phyloP scores from a whole-genome alignment of 2,797 vertebrate genomes.

The Melanotaenia parkinsoni region DNA sequence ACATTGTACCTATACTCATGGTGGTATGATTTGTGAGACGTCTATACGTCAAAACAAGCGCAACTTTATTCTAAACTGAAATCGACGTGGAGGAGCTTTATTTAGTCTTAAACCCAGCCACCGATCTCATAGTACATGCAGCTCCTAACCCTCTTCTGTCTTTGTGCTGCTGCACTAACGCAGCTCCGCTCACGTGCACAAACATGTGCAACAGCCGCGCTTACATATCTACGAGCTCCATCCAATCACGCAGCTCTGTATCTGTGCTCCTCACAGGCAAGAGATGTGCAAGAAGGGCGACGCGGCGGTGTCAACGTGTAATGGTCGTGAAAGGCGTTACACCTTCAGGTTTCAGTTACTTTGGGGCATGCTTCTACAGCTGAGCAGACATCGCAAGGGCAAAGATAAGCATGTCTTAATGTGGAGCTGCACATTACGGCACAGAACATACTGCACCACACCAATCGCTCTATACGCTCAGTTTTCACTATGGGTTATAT shows the following conservation, averaged over 20 bases:
- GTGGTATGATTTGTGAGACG: not conserved
- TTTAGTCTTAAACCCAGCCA: not conserved
- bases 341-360: constrained; percentile 11
- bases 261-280: not conserved
- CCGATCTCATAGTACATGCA: not conserved
- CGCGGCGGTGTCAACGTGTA: not conserved
- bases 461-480: not conserved
- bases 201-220: constrained; percentile 41
- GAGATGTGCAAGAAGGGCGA: not conserved
- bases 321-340: not conserved
- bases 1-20: not conserved
- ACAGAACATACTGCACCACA: not conserved
- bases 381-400: not conserved
- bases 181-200: constrained; percentile 44
- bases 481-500: not conserved
- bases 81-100: not conserved
- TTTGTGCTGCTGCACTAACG: not conserved
- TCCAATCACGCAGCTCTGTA: constrained; percentile 2
- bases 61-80: not conserved
- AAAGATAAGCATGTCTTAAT: not conserved
- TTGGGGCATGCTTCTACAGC: not conserved
- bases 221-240: not conserved
- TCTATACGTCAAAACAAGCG: too few relatives aligned
- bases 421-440: not conserved
- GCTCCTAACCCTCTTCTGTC: not conserved